Conservation (phyloP, 2,797 vertebrate species). For the Ctenochaetus hawaiiensis region DNA sequence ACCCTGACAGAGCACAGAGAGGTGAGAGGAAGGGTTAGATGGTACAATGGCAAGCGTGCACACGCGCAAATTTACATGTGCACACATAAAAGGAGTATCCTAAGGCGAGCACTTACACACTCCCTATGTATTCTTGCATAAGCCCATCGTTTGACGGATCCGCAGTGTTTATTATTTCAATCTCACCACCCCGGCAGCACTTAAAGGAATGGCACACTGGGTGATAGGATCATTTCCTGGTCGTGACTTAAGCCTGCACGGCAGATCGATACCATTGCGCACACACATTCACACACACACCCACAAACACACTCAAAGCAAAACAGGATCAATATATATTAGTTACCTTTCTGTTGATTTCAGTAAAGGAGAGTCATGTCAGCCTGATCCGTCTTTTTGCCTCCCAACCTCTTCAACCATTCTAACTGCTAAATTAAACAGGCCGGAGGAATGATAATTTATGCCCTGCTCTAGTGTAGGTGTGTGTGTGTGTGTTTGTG, state of each 20-base stretch:
- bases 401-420: conserved; percentile 11
- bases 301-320: not conserved
- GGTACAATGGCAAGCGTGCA: conserved; percentile 13
- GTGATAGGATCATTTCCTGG: conserved; percentile 77
- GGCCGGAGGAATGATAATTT: not conserved
- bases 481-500: not conserved
- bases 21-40: conserved; percentile 39
- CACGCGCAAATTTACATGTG: conserved; percentile 22
- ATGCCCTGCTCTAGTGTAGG: not conserved
- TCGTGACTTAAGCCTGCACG: conserved; percentile 63
- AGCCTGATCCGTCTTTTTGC: conserved; percentile 22
- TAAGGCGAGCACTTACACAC: conserved; percentile 1
- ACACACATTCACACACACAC: conserved; percentile 29
- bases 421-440: conserved; percentile 23
- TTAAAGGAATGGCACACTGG: conserved; percentile 35
- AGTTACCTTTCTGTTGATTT: conserved; percentile 71
- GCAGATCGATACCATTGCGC: conserved; percentile 61
- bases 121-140: conserved; percentile 23
- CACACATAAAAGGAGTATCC: conserved; percentile 14
- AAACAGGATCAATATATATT: conserved; percentile 69
- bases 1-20: conserved; percentile 52
- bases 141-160: conserved; percentile 44
- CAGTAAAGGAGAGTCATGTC: conserved; percentile 33
- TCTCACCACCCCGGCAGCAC: conserved; percentile 40
- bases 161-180: conserved; percentile 54